These are phyloP conservation scores for Xanthia togata DNA, from an alignment of 2,888 invertebrate species.

Conservation along the genomic window DNA sequence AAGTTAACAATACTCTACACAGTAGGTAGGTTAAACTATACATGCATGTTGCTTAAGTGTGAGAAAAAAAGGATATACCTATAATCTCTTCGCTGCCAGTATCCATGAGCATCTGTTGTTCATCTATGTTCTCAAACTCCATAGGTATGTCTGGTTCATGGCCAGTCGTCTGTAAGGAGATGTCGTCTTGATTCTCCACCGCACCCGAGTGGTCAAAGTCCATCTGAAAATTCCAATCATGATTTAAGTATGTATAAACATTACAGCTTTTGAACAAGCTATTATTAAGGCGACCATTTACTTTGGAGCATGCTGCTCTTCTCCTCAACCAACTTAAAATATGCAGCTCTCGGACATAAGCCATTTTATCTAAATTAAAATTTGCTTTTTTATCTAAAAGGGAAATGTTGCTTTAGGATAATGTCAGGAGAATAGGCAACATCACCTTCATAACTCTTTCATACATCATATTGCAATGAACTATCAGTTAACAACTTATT, in stretches of 20 bases:
- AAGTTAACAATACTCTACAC: neutral
- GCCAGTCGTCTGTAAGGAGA: constrained; percentile 74
- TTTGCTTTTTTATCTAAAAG: too few relatives aligned
- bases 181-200: constrained; percentile 80
- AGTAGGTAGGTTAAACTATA: neutral
- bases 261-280: neutral
- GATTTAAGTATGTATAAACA: neutral
- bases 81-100: constrained; percentile 86
- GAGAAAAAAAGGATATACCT: constrained; percentile 73
- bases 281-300: too few relatives aligned
- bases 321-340: neutral
- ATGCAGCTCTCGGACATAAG: neutral
- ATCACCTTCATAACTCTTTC: neutral
- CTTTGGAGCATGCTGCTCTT: neutral
- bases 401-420: neutral
- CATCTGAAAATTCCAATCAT: constrained; percentile 72
- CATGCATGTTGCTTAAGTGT: neutral
- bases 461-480: neutral
- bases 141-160: constrained; percentile 81
- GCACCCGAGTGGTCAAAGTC: constrained; percentile 83
- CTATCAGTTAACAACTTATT: neutral
- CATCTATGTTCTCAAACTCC: constrained; percentile 84
- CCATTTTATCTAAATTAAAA: too few relatives aligned
- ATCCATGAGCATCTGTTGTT: constrained; percentile 84
- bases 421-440: neutral